Conservation (phyloP, 2,888 invertebrate species). For the Spialia ferax region DNA sequence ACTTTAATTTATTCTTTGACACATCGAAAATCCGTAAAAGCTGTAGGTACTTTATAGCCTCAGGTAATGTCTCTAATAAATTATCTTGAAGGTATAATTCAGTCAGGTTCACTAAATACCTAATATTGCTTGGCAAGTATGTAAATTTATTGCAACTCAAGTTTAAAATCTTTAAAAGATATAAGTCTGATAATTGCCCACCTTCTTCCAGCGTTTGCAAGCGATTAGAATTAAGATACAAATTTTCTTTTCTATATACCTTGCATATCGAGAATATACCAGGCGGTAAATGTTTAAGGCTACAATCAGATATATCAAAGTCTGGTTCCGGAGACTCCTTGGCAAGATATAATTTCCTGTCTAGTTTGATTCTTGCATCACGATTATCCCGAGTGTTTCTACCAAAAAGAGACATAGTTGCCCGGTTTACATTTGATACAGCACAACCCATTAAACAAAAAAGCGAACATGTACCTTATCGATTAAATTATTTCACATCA, state of each 20-base stretch:
- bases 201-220: conserved; percentile 90
- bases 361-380: conserved; percentile 66
- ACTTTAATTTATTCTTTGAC: conserved; percentile 89
- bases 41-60: conserved; percentile 88
- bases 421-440: conserved; percentile 70
- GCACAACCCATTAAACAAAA: conserved; percentile 79
- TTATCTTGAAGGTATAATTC: conserved; percentile 92
- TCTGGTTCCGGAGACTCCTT: conserved; percentile 93
- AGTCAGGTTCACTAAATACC: conserved; percentile 88
- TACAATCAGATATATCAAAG: conserved; percentile 93
- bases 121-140: conserved; percentile 88
- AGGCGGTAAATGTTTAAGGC: conserved; percentile 90
- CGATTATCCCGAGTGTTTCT: conserved; percentile 61
- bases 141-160: conserved; percentile 89
- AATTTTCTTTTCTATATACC: conserved; percentile 92
- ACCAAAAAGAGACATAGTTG: conserved; percentile 75
- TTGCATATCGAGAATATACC: conserved; percentile 93
- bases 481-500: conserved; percentile 41
- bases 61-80: conserved; percentile 89
- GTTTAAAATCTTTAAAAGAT: conserved; percentile 88
- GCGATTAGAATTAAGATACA: conserved; percentile 90
- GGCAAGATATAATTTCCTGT: conserved; percentile 81
- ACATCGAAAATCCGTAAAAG: conserved; percentile 90
- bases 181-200: conserved; percentile 90
- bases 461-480: conserved; percentile 44